Evolutionary conservation across 2,888 invertebrate genomes (phyloP).

Genomic region (Acronicta alni): DNA sequence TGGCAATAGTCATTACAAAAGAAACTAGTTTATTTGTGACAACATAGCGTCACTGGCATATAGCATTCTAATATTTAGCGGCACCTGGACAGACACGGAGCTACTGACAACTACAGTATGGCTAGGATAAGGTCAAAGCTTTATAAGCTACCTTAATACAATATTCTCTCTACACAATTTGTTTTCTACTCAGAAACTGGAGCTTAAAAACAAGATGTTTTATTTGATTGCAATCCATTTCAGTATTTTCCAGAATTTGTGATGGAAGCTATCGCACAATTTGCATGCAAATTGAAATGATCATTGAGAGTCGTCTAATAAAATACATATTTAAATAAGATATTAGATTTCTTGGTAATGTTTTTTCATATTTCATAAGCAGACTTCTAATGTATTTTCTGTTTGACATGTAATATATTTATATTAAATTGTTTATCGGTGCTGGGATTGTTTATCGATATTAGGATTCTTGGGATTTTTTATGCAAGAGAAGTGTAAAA

Average conservation of each 20-base stretch:
- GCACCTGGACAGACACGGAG: too few species aligned
- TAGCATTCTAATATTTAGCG: too few species aligned
- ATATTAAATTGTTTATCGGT: constrained; percentile 2
- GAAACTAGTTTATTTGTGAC: too few species aligned
- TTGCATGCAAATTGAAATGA: constrained; percentile 4
- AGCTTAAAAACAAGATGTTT: constrained; percentile 2
- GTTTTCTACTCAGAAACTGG: not conserved
- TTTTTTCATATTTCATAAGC: constrained; percentile 9
- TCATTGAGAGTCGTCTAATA: not conserved
- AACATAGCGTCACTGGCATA: too few species aligned
- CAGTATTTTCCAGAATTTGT: not conserved
- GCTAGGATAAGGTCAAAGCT: not conserved
- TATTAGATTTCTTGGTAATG: constrained; percentile 18
- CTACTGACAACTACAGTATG: too few species aligned
- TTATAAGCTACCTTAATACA: not conserved
- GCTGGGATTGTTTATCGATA: too few species aligned
- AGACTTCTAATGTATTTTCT: constrained; percentile 1
- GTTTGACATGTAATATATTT: not conserved
- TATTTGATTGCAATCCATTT: constrained; percentile 3
- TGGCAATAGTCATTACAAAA: too few species aligned
- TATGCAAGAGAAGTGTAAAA: too few species aligned
- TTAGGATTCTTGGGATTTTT: too few species aligned
- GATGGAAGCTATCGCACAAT: not conserved
- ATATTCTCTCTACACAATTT: not conserved
- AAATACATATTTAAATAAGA: constrained; percentile 12